These are phyloP conservation scores for Lasiommata megera DNA, from an alignment of 2,888 invertebrate species.

Conservation along the genomic window DNA sequence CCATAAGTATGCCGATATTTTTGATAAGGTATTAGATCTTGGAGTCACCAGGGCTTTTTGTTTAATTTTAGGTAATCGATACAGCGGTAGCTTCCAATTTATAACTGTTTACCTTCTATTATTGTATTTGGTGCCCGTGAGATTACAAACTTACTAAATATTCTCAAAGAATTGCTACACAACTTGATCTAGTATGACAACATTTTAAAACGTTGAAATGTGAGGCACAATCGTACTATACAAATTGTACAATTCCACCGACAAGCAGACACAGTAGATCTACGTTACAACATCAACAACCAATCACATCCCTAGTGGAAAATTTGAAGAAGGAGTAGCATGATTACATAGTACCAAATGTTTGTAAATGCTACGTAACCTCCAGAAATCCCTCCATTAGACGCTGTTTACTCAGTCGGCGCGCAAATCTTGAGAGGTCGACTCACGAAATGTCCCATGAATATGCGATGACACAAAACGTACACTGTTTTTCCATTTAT, in stretches of 20 bases:
- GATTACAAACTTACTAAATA: no score
- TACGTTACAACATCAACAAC: not conserved
- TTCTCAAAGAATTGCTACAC: no score
- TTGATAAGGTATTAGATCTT: no score
- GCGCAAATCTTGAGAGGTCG: constrained; percentile 78
- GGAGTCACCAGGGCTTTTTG: no score
- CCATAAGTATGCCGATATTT: no score
- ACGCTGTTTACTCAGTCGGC: constrained; percentile 74
- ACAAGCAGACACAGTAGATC: not conserved
- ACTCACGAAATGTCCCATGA: constrained; percentile 79
- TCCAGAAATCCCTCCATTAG: constrained; percentile 74
- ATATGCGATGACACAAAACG: constrained; percentile 80
- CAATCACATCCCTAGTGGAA: not conserved
- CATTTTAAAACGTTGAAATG: no score
- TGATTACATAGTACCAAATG: constrained; percentile 48
- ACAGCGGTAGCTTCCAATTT: no score
- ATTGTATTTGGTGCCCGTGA: no score
- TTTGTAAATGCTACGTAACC: constrained; percentile 68
- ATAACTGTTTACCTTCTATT: no score
- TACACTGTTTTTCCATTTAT: constrained; percentile 80
- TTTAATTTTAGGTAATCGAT: no score
- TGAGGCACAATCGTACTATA: no score
- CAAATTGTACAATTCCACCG: not conserved
- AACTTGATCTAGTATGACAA: no score
- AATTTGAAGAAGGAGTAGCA: constrained; percentile 4